Conservation (phyloP, 2,797 vertebrate species). For the Eulemur rubriventer region DNA sequence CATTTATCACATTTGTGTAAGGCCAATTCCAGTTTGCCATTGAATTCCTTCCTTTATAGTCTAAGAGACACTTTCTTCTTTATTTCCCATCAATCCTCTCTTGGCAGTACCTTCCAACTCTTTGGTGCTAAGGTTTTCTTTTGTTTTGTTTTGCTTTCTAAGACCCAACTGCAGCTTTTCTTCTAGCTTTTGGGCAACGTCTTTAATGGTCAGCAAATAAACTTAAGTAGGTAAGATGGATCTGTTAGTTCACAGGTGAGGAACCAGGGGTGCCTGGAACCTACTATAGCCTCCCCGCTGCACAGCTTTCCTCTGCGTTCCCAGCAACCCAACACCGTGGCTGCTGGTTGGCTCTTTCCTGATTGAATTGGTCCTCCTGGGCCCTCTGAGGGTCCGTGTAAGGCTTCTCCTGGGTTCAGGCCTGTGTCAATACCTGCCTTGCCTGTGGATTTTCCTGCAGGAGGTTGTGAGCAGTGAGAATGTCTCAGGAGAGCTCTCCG, state of each 20-base stretch:
- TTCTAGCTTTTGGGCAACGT: not conserved
- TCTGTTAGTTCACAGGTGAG: not conserved
- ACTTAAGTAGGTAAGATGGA: not conserved
- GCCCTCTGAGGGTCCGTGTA: not conserved
- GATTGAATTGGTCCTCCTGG: not conserved
- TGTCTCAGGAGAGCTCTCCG: not conserved
- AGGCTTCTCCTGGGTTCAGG: not conserved
- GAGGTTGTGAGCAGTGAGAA: not conserved
- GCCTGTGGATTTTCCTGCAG: not conserved
- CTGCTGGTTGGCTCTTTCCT: not conserved
- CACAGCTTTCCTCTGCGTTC: not conserved
- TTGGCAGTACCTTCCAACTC: not conserved
- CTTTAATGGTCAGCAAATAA: conserved; percentile 27
- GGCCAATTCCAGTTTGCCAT: not conserved
- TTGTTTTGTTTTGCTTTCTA: conserved; percentile 49
- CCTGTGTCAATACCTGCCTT: not conserved
- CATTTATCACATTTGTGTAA: not conserved
- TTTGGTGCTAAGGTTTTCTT: not conserved
- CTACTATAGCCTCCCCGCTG: accelerated
- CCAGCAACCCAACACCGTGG: not conserved
- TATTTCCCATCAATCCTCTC: not conserved
- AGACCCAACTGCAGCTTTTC: not conserved
- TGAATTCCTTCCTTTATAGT: not conserved
- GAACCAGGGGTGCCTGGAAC: not conserved
- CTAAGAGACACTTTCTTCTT: not conserved